A percentile compares a stretch with the other conserved stretches of the same genome.
Conservation (phyloP, 2,113 vertebrate species). For the Neotoma lepida region DNA sequence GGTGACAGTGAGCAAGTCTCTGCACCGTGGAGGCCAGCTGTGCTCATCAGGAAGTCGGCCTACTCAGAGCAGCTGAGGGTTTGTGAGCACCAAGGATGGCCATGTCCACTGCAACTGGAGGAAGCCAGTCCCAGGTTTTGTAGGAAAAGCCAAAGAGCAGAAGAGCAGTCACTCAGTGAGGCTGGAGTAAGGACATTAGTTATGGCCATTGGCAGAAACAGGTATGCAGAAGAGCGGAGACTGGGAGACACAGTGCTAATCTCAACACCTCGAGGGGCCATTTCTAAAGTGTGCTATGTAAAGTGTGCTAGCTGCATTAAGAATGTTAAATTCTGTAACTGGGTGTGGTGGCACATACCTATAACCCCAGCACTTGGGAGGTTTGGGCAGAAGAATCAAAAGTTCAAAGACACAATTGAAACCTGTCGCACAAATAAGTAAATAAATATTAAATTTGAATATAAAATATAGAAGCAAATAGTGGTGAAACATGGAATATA, state of each 20-base stretch:
- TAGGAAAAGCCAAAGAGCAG: neutral
- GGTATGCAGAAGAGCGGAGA: neutral
- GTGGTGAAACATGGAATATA: neutral
- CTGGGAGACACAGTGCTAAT: neutral
- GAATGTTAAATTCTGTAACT: neutral
- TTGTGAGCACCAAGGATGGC: too few relatives aligned
- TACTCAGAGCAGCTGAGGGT: neutral
- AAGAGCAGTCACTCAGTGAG: neutral
- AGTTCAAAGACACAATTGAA: neutral
- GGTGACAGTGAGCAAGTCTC: neutral
- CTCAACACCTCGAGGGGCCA: neutral
- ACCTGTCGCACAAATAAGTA: neutral
- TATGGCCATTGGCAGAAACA: neutral
- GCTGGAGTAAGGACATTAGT: neutral
- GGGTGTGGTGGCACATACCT: neutral
- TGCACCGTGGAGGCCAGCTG: rapidly evolving
- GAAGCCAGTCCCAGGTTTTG: neutral
- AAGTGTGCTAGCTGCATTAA: neutral
- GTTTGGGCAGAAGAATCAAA: too few relatives aligned
- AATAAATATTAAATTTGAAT: neutral
- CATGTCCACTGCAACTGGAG: neutral
- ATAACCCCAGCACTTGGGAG: neutral
- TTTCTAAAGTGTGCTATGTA: neutral
- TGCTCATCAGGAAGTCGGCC: neutral
- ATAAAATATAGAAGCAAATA: neutral